phyloP scores from a whole-genome alignment of 2,797 vertebrate species.

The Ceyx erithaca region DNA sequence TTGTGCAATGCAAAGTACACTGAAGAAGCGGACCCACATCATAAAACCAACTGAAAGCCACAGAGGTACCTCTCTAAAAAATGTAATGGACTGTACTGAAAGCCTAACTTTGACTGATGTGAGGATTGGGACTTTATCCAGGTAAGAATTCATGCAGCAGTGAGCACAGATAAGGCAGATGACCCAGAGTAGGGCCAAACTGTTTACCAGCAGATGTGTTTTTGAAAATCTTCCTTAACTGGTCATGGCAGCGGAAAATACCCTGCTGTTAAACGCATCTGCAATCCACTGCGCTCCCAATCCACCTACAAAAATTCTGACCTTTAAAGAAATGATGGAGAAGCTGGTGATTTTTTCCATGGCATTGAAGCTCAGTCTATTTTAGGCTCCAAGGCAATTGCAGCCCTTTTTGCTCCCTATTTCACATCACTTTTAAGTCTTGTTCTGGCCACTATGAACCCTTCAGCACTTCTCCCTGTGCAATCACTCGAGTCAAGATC shows the following conservation, averaged over 20 bases:
- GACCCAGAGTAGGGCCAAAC: slow-evolving; percentile 95
- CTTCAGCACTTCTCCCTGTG: slow-evolving; percentile 92
- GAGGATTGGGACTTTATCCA: slow-evolving; percentile 86
- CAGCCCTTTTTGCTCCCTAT: slow-evolving; percentile 91
- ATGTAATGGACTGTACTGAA: slow-evolving; percentile 81
- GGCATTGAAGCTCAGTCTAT: slow-evolving; percentile 90
- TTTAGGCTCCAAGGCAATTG: slow-evolving; percentile 90
- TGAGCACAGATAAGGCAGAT: slow-evolving; percentile 89
- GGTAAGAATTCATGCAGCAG: slow-evolving; percentile 89
- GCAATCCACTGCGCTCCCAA: slow-evolving; percentile 89
- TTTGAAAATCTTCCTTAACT: slow-evolving; percentile 96
- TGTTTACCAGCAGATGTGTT: slow-evolving; percentile 98
- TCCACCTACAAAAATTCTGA: slow-evolving; percentile 95
- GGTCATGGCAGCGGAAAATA: slow-evolving; percentile 98
- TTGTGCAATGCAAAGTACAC: not conserved
- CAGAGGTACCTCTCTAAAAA: slow-evolving; percentile 77
- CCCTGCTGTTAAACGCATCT: slow-evolving; percentile 96
- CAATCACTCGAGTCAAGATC: slow-evolving; percentile 92
- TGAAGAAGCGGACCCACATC: slow-evolving; percentile 51
- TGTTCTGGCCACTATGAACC: slow-evolving; percentile 87
- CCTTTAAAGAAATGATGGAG: slow-evolving; percentile 97
- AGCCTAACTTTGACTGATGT: slow-evolving; percentile 83
- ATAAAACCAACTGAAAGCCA: slow-evolving; percentile 67
- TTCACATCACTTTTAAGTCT: slow-evolving; percentile 94
- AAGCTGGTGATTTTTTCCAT: slow-evolving; percentile 83